Evolutionary conservation across 2,113 vertebrate species (phyloP).

Genomic region (Platycercus adscitus): DNA sequence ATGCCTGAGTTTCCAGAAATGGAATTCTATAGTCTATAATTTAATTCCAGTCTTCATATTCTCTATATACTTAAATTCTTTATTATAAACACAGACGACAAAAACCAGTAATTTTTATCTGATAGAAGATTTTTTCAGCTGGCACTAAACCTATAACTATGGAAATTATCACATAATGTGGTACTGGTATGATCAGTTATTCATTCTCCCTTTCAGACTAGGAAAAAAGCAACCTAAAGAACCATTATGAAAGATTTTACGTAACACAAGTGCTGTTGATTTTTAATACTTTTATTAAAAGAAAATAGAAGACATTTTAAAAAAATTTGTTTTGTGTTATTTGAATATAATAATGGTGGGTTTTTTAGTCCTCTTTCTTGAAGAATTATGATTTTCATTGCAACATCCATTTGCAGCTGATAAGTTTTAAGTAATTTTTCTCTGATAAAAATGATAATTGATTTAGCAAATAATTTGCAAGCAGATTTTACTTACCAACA

Average conservation of each 20-base stretch:
- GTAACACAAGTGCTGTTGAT: not conserved
- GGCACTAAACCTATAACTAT: not conserved
- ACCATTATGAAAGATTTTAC: not conserved
- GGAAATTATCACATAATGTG: not conserved
- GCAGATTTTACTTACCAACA: slow-evolving; percentile 61
- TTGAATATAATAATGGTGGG: not conserved
- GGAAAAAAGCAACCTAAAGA: not conserved
- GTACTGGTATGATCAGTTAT: not conserved
- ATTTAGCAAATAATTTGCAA: not conserved
- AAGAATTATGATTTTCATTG: not conserved
- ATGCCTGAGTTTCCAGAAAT: not conserved
- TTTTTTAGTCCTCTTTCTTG: not conserved
- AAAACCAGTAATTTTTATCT: not conserved
- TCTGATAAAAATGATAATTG: not conserved
- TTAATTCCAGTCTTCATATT: not conserved
- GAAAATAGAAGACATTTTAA: not conserved
- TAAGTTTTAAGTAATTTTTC: not conserved
- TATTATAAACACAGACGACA: not conserved
- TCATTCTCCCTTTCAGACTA: not conserved
- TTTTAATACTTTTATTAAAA: not conserved
- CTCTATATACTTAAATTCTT: not conserved
- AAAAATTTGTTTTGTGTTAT: not conserved
- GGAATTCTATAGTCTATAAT: not conserved
- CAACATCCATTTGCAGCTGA: not conserved
- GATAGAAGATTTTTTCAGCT: not conserved